Evolutionary conservation across 2,797 vertebrate species (phyloP), one percentile per base, ranked within the genome.

Genomic region (Remorina albescens): DNA sequence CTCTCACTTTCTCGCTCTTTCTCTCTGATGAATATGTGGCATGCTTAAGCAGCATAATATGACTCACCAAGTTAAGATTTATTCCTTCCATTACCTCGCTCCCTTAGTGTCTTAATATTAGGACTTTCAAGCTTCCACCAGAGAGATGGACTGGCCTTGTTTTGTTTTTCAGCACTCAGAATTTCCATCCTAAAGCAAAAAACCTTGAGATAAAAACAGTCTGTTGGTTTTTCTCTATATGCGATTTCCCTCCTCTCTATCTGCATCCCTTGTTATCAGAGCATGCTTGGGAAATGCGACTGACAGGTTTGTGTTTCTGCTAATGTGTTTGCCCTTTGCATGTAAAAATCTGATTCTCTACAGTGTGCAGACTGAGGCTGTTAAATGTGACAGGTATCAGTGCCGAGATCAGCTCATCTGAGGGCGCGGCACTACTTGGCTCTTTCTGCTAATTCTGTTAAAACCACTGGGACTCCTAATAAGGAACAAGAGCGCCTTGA

Each of bases 381-480:
- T 80, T 72, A 81, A 83, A 87, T 74, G 70, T 84, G 86, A 88
- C 92, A 88, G 86, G 84, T 88, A 88, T 92, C 87, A 59, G 78
- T 61, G 86, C 73, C 13, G 67, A 69, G 76, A 89, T 92, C 82
- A 59, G 71, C 86, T 84, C 81, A 80, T 87, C 72, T 74, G 57
- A 87, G 82, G 82, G 77, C 5, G 71, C 51, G 51, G 56, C 73
- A n/a, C 80, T 16, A 25, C 74, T 82, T 2, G 39, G 74, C 59
- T 74, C 84, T 82, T 63, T 64, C 81, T 68, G 81, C 85, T 92
- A 86, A 92, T 90, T 86, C 84, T 76, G 81, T 86, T 80, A 76
- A 78, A 91, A 67, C 89, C 82, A 84, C 88, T 80, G 83, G 85
- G 83, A 88, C 85, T 86, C 73, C 77, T 87, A 89, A 91, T 89